Conservation (phyloP, 2,113 vertebrate species). For the Parus major region DNA sequence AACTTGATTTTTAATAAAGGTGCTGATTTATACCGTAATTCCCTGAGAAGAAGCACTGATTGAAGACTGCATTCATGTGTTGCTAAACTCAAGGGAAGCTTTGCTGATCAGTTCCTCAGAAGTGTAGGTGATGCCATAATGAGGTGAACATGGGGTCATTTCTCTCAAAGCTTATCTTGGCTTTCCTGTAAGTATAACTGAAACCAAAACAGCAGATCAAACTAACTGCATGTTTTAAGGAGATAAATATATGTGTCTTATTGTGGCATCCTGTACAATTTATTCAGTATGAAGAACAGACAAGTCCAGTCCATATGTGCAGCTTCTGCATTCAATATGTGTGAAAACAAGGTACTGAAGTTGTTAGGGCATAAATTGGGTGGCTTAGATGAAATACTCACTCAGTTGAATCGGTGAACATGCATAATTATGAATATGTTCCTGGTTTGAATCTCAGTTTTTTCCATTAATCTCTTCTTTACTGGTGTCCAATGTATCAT, state of each 20-base stretch:
- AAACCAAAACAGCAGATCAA: not conserved
- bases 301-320: not conserved
- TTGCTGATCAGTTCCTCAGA: not conserved
- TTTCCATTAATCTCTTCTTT: slow-evolving; percentile 6
- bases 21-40: not conserved
- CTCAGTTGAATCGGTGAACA: not conserved
- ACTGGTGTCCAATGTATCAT: not conserved
- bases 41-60: not conserved
- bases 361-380: not conserved
- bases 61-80: not conserved
- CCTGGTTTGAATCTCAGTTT: not conserved
- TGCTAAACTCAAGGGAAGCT: not conserved
- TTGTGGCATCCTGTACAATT: not conserved
- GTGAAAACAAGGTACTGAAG: not conserved
- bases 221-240: not conserved
- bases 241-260: not conserved
- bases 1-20: not conserved
- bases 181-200: not conserved
- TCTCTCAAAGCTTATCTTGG: not conserved
- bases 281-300: not conserved
- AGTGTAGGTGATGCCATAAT: not conserved
- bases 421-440: not conserved
- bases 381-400: not conserved
- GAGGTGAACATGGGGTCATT: not conserved
- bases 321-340: not conserved